Percentiles rank a stretch among this genome's conserved stretches.
Conservation (phyloP, 2,888 invertebrate genomes). For the Agonopterix subpropinquella region DNA sequence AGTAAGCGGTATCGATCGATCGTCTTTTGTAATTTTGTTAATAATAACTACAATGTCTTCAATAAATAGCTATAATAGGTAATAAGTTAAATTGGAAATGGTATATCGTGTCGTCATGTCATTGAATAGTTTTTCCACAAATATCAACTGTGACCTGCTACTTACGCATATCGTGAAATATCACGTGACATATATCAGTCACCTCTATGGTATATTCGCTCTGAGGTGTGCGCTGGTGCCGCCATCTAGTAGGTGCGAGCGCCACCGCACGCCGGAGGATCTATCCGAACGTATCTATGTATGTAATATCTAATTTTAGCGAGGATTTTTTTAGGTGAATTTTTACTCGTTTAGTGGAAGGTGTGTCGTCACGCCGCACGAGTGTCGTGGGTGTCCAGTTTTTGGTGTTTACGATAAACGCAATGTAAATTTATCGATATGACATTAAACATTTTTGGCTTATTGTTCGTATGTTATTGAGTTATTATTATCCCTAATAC, state of each 20-base stretch:
- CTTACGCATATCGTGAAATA: conserved; percentile 10
- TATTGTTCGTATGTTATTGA: conserved; percentile 70
- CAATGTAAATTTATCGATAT: conserved; percentile 73
- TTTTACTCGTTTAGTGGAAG: conserved; percentile 65
- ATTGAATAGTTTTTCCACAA: conserved; percentile 7
- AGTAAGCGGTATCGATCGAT: conserved; percentile 4
- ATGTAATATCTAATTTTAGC: conserved; percentile 60
- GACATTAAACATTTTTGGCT: conserved; percentile 76
- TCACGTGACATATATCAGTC: conserved; percentile 9
- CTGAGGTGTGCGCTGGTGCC: conserved; percentile 4
- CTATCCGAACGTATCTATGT: conserved; percentile 52
- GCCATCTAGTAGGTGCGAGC: conserved; percentile 2
- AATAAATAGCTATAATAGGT: conserved; percentile 10
- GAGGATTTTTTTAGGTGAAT: conserved; percentile 66
- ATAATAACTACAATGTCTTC: conserved; percentile 4
- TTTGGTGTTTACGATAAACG: conserved; percentile 66
- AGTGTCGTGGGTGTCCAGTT: conserved; percentile 56
- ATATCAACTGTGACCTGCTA: conserved; percentile 11
- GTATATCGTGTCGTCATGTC: conserved; percentile 3
- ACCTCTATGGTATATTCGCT: conserved; percentile 4
- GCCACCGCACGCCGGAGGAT: conserved; percentile 26
- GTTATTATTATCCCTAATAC: conserved; percentile 33
- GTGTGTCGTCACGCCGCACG: conserved; percentile 73
- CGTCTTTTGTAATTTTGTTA: conserved; percentile 11
- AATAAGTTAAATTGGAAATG: conserved; percentile 1